Conservation (phyloP, 2,797 vertebrate genomes). For the Mionectes olivaceus region DNA sequence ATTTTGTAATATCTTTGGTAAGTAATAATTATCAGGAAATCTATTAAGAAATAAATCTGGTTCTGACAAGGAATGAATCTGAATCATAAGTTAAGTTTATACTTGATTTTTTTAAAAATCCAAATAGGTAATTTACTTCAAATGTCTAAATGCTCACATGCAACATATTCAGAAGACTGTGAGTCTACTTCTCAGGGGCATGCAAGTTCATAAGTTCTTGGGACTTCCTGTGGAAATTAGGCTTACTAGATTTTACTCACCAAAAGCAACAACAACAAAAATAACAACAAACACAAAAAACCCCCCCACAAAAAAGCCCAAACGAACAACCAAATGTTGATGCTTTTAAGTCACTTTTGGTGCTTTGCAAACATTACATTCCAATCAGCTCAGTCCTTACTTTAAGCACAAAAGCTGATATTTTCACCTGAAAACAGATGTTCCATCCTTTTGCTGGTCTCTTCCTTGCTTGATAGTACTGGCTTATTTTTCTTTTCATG, state of each 20-base stretch:
- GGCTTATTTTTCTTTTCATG: neutral
- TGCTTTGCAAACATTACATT: neutral
- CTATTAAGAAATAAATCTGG: neutral
- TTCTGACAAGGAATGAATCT: neutral
- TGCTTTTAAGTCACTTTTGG: neutral
- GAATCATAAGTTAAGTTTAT: neutral
- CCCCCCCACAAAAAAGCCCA: too few species aligned
- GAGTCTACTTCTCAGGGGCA: neutral
- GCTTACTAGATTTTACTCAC: neutral
- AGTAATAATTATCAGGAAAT: neutral
- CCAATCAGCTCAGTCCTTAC: neutral
- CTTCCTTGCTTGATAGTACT: neutral
- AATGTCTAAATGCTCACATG: neutral
- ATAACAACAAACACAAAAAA: too few species aligned
- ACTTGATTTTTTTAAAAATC: neutral
- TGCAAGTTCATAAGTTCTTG: neutral
- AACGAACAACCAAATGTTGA: neutral
- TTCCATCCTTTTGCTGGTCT: neutral
- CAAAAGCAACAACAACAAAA: neutral
- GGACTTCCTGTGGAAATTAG: neutral
- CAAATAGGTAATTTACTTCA: neutral
- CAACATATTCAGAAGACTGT: neutral
- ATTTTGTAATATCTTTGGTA: neutral
- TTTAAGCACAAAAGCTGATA: neutral
- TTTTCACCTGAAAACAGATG: neutral